Conservation (phyloP, 2,888 invertebrate species). For the Drosophila neotestacea region DNA sequence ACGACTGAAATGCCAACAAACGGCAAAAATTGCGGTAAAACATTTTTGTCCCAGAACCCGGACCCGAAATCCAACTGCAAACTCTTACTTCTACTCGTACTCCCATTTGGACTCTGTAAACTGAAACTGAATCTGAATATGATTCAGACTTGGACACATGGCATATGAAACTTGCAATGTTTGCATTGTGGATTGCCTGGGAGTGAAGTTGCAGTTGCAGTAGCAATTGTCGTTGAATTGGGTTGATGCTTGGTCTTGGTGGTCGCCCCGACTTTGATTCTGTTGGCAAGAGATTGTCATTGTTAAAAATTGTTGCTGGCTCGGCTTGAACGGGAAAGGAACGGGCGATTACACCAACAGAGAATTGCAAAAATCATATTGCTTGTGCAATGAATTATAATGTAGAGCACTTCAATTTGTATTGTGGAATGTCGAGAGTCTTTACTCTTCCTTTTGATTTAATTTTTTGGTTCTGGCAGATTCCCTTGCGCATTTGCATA, state of each 20-base stretch:
- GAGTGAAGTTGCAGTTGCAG: slow-evolving; percentile 12
- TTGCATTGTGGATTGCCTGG: slow-evolving; percentile 22
- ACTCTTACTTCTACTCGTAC: not conserved
- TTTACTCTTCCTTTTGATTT: not conserved
- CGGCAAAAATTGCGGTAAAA: slow-evolving; percentile 53
- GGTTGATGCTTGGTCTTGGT: not conserved
- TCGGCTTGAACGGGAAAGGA: slow-evolving; percentile 19
- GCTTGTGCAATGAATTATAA: slow-evolving; percentile 73
- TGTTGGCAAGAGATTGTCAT: slow-evolving; percentile 57
- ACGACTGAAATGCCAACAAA: slow-evolving; percentile 57
- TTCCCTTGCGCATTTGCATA: slow-evolving; percentile 51
- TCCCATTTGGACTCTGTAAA: slow-evolving; percentile 10
- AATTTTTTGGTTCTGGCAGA: slow-evolving; percentile 5
- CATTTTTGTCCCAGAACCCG: slow-evolving; percentile 29
- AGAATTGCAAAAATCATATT: slow-evolving; percentile 57
- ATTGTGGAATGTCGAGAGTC: slow-evolving; percentile 50
- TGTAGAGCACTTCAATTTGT: slow-evolving; percentile 64
- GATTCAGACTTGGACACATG: slow-evolving; percentile 44
- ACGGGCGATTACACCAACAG: slow-evolving; percentile 16
- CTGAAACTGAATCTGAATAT: slow-evolving; percentile 19
- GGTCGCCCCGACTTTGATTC: not conserved
- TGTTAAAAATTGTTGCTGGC: slow-evolving; percentile 54
- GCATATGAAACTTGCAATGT: slow-evolving; percentile 55
- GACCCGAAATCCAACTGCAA: slow-evolving; percentile 10
- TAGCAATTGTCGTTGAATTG: not conserved